These are phyloP conservation scores for Salarias fasciatus DNA, from an alignment of 2,797 vertebrate species.

Conservation along the genomic window DNA sequence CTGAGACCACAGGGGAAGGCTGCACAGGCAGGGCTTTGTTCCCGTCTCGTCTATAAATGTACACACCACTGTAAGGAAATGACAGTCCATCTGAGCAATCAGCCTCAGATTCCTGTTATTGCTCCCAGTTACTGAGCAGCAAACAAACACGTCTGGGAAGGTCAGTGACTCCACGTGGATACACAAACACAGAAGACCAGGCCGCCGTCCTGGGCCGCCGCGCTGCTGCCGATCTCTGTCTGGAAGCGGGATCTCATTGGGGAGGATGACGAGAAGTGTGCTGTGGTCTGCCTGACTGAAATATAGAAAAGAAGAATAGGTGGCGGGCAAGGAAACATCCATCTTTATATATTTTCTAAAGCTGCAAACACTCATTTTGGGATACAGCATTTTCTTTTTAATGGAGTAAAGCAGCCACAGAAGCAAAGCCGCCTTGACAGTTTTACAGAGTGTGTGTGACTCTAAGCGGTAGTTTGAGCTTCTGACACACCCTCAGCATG, in stretches of 20 bases:
- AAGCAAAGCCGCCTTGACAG: constrained; percentile 29
- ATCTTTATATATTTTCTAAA: constrained; percentile 20
- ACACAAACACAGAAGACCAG: constrained; percentile 45
- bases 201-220: constrained; percentile 11
- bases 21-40: background rate
- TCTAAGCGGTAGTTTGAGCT: constrained; percentile 38
- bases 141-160: constrained; percentile 65
- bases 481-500: constrained; percentile 40
- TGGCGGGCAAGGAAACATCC: background rate
- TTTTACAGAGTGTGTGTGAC: constrained; percentile 23
- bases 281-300: constrained; percentile 5
- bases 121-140: constrained; percentile 55
- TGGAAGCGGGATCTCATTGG: constrained; percentile 23
- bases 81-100: constrained; percentile 66
- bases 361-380: constrained; percentile 20
- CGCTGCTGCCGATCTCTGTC: constrained; percentile 16
- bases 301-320: constrained; percentile 6
- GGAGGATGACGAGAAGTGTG: background rate
- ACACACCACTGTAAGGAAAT: constrained; percentile 65
- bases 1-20: background rate
- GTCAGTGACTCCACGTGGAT: constrained; percentile 52
- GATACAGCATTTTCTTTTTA: constrained; percentile 10
- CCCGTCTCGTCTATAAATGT: constrained; percentile 48
- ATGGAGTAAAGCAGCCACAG: constrained; percentile 1
- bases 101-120: constrained; percentile 76